These are phyloP conservation scores for Oligia fasciuncula DNA, from an alignment of 2,888 invertebrate genomes.

Conservation along the genomic window DNA sequence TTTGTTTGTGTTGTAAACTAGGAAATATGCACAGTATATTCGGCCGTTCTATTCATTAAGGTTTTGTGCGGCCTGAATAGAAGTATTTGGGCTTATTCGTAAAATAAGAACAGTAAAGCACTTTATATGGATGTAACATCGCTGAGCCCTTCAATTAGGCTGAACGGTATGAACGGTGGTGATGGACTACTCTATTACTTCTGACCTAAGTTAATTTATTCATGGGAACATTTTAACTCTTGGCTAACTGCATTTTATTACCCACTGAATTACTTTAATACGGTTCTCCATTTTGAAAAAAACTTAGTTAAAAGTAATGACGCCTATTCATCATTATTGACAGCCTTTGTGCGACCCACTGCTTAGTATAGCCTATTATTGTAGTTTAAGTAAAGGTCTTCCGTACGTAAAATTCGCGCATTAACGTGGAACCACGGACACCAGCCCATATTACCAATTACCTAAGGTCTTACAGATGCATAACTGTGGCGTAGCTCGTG, in stretches of 20 bases:
- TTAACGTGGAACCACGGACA: not conserved
- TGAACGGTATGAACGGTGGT: not conserved
- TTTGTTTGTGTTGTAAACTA: slow-evolving; percentile 65
- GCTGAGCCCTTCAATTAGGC: slow-evolving; percentile 27
- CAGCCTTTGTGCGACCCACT: not conserved
- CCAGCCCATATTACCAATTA: not conserved
- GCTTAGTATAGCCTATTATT: not conserved
- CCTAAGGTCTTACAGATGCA: not conserved
- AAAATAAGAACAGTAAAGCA: slow-evolving; percentile 6
- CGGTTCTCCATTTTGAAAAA: not conserved
- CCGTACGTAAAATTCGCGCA: not conserved
- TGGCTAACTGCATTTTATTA: not conserved
- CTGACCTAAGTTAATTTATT: slow-evolving; percentile 12
- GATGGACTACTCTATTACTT: not conserved
- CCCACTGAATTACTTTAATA: not conserved
- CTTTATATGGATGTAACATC: slow-evolving; percentile 3
- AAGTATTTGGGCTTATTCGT: not conserved
- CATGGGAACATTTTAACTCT: slow-evolving; percentile 8
- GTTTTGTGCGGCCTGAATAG: slow-evolving; percentile 9
- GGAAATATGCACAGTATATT: slow-evolving; percentile 53
- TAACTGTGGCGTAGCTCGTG: not conserved
- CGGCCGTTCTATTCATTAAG: slow-evolving; percentile 36
- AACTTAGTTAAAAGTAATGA: not conserved
- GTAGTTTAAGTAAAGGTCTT: not conserved
- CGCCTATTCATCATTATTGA: not conserved